A percentile compares a stretch with the other conserved stretches of the same genome.
Evolutionary conservation across 2,113 vertebrate genomes (phyloP).

Genomic region (Nettapus auritus): DNA sequence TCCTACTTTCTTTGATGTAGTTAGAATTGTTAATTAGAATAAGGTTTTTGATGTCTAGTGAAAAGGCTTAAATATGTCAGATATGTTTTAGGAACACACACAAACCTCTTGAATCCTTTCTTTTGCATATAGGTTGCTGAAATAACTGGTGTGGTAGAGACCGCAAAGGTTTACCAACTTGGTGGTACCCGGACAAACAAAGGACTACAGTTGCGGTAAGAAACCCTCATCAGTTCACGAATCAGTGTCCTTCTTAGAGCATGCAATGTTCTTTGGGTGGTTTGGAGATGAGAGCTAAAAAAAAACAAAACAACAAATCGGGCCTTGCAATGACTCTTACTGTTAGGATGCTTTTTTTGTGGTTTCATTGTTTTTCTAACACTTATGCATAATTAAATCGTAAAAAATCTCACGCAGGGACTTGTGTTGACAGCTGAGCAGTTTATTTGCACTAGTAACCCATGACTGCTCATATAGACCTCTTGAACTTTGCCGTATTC

Average conservation of each 20-base stretch:
- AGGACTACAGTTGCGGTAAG: conserved; percentile 92
- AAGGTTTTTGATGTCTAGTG: neutral
- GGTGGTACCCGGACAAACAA: conserved; percentile 97
- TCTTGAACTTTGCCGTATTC: neutral
- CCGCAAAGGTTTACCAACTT: conserved; percentile 96
- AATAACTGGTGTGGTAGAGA: conserved; percentile 97
- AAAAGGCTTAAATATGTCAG: neutral
- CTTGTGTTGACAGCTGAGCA: neutral
- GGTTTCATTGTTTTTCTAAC: neutral
- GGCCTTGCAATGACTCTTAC: neutral
- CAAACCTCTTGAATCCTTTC: neutral
- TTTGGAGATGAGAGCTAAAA: neutral
- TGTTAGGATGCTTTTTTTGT: neutral
- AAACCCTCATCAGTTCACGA: neutral
- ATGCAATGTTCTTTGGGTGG: neutral
- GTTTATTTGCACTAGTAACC: neutral
- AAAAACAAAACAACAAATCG: too few relatives aligned
- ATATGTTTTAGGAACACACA: neutral
- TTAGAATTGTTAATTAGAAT: neutral
- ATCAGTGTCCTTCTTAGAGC: neutral
- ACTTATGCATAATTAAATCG: neutral
- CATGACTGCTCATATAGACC: neutral
- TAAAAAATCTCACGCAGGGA: neutral
- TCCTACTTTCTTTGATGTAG: neutral
- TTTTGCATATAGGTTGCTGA: conserved; percentile 87